phyloP scores from a whole-genome alignment of 2,113 vertebrate genomes.

The Talpa occidentalis region DNA sequence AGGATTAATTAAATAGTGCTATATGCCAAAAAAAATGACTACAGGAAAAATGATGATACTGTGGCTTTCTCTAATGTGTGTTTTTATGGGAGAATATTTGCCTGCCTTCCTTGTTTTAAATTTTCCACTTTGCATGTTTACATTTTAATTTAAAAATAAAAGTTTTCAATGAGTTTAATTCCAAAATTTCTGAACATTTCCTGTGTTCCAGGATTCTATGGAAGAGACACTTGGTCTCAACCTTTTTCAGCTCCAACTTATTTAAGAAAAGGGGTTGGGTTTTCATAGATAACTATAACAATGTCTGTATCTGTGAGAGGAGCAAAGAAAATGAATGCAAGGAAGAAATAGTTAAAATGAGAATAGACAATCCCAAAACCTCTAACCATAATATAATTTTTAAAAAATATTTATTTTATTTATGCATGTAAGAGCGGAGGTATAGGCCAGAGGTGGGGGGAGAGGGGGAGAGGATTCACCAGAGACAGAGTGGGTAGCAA shows the following conservation, averaged over 20 bases:
- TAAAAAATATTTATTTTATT: too few relatives aligned
- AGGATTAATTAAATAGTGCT: background rate
- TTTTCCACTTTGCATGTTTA: background rate
- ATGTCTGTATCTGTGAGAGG: background rate
- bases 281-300: background rate
- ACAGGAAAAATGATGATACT: background rate
- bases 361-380: background rate
- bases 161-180: background rate
- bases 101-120: background rate
- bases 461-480: too few relatives aligned
- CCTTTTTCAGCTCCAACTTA: background rate
- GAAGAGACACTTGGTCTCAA: background rate
- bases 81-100: background rate
- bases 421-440: too few relatives aligned
- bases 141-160: slow-evolving; percentile 38
- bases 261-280: background rate
- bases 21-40: background rate
- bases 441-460: too few relatives aligned
- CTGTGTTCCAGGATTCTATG: background rate
- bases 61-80: background rate
- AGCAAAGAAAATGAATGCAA: background rate
- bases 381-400: background rate
- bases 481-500: too few relatives aligned
- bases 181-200: background rate
- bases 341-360: background rate